These are phyloP conservation scores for Hydrolagus affinis DNA, from an alignment of 2,113 vertebrate species.

Conservation along the genomic window DNA sequence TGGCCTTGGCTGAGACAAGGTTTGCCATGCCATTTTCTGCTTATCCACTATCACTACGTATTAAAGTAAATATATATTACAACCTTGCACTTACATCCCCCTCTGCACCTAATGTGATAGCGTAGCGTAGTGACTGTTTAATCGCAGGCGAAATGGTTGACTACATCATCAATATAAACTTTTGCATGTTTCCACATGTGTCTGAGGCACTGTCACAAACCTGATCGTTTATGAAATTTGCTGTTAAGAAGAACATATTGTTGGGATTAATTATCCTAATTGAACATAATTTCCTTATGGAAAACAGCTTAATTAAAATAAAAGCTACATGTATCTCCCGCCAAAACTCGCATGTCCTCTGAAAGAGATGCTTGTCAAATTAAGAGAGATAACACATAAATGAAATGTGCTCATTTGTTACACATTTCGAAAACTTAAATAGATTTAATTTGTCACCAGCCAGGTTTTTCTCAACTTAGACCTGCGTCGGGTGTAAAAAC, in stretches of 20 bases:
- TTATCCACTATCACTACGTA: no score
- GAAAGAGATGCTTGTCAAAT: background rate
- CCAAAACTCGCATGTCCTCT: background rate
- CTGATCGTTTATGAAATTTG: background rate
- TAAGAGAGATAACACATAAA: background rate
- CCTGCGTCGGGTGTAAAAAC: background rate
- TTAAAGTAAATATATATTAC: no score
- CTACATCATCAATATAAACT: background rate
- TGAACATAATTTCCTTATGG: background rate
- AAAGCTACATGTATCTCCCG: no score
- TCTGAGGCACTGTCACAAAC: background rate
- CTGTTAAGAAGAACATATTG: background rate
- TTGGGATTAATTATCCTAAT: slow-evolving; percentile 2
- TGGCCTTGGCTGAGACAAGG: no score
- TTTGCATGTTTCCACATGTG: background rate
- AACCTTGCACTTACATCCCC: no score
- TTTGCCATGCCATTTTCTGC: no score
- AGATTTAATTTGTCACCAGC: background rate
- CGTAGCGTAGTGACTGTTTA: no score
- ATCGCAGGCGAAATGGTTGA: background rate
- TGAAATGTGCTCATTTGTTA: background rate
- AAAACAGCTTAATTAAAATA: slow-evolving; percentile 6
- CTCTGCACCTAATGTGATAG: no score
- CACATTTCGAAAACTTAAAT: background rate
- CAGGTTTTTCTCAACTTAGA: background rate